Base-by-base conservation (phyloP, 1,140 invertebrate genomes). In the Leucophenga varia region DNA sequence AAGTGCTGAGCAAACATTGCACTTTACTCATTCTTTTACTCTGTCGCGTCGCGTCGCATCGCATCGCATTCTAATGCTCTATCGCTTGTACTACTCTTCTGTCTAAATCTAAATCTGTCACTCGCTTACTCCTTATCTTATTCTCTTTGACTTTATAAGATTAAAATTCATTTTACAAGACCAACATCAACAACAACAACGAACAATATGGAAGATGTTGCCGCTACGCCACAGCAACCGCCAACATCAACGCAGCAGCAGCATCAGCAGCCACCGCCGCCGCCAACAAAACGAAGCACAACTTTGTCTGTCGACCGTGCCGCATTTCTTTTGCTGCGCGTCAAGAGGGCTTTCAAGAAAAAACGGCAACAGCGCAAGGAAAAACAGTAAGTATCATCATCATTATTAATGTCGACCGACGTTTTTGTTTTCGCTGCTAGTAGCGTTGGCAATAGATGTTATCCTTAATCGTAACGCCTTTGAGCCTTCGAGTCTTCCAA, bases 291-390 rank as follows among this genome's bases (percentile, higher is more conserved):
- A 9, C 64, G 63, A 45, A 65, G 49, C 47, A 71, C 77, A 28
- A 82, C 82, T 20, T 79, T 92, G 49, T 89, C 88, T 46, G 91
- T 92, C 64, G 89, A 91, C 78, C 80, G 88, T 48, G 91, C 91
- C 21, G 91, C 90, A 16, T 93, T 94, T 76, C 80, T 94, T 14
- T 81, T 94, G 47, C 79, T 94, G 45, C 78, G 90, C 51, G 90
- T 93, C 30, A 92, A 91, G 68, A 85, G 88, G 69, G 90, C 90
- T 16, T 93, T 94, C 78, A 90, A 90, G 76, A 93, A 91, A 79
- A 93, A 92, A 76, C 86, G 89, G 57, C 84, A 90, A 64, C 86
- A 88, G 65, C 79, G 87, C 48, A 91, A 91, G 64, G 88, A 93
- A 47, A 87, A 89, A 77, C 86, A 86, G 86, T 82, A 61, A 80